A percentile compares a stretch with the other conserved stretches of the same genome.
These are phyloP conservation scores for Oriolus oriolus DNA, from an alignment of 2,113 vertebrate genomes.

Conservation along the genomic window DNA sequence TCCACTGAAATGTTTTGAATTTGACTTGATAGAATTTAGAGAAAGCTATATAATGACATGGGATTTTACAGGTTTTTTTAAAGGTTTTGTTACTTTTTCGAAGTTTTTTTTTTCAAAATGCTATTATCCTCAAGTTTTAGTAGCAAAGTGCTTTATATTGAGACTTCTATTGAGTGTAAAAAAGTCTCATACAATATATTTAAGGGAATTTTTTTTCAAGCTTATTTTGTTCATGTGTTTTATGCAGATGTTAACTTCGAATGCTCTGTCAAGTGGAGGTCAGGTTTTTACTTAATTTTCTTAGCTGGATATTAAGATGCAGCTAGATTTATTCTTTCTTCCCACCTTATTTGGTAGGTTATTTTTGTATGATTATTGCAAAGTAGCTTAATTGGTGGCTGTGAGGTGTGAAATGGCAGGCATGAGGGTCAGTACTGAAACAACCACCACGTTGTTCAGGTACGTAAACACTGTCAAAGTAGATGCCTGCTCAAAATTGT, in stretches of 20 bases:
- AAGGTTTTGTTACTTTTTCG: background rate
- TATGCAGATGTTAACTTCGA: background rate
- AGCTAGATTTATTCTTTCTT: background rate
- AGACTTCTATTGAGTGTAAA: background rate
- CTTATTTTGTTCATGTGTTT: background rate
- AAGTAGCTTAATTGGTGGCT: background rate
- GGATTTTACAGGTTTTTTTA: background rate
- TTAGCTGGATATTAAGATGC: background rate
- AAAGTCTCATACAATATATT: background rate
- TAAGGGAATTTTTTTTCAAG: background rate
- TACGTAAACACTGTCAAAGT: background rate
- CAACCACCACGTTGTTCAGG: constrained; percentile 37
- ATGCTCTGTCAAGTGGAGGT: accelerated
- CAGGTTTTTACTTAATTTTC: background rate
- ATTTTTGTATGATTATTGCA: background rate
- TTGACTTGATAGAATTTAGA: background rate
- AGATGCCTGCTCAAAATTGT: background rate
- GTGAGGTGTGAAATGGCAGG: background rate
- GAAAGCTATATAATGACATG: background rate
- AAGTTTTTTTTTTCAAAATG: background rate
- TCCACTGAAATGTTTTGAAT: background rate
- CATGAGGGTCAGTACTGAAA: background rate
- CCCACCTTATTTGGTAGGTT: background rate
- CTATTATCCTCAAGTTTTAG: background rate
- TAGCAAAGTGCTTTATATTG: background rate